Evolutionary conservation across 2,888 invertebrate species (phyloP).

Genomic region (Tortricodes alternella): DNA sequence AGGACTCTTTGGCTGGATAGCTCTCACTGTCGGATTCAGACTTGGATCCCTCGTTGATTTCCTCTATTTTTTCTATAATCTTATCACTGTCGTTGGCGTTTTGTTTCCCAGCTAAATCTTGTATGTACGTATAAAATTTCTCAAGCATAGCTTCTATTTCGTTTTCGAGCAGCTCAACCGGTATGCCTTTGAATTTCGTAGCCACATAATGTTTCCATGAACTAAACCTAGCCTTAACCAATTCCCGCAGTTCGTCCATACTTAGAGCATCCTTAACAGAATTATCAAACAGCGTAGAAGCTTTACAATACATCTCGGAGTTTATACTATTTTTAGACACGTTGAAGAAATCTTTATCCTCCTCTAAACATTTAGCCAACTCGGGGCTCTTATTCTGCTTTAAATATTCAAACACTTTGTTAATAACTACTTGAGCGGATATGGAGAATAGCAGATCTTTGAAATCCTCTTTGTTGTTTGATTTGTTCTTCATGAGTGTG

Average conservation of each 20-base stretch:
- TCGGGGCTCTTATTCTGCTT: conserved; percentile 65
- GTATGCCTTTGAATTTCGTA: conserved; percentile 63
- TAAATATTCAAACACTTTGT: conserved; percentile 68
- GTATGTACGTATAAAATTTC: conserved; percentile 68
- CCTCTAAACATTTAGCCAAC: conserved; percentile 59
- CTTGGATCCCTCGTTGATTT: conserved; percentile 44
- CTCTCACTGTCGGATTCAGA: conserved; percentile 50
- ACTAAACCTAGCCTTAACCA: conserved; percentile 60
- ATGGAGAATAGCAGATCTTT: conserved; percentile 66
- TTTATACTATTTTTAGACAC: conserved; percentile 55
- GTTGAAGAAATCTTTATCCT: conserved; percentile 55
- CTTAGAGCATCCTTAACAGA: conserved; percentile 67
- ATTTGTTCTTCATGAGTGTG: conserved; percentile 55
- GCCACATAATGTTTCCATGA: conserved; percentile 69
- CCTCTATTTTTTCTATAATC: conserved; percentile 62
- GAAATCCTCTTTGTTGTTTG: conserved; percentile 56
- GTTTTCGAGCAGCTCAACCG: conserved; percentile 59
- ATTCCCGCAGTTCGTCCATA: conserved; percentile 63
- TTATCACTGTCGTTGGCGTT: conserved; percentile 52
- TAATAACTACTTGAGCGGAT: conserved; percentile 69
- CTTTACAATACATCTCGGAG: conserved; percentile 62
- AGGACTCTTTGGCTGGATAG: conserved; percentile 54
- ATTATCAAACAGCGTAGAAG: conserved; percentile 62
- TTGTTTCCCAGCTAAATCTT: conserved; percentile 61
- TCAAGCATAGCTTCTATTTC: conserved; percentile 68